Evolutionary conservation across 1,140 invertebrate genomes (phyloP).

Genomic region (Pomacea maculata): DNA sequence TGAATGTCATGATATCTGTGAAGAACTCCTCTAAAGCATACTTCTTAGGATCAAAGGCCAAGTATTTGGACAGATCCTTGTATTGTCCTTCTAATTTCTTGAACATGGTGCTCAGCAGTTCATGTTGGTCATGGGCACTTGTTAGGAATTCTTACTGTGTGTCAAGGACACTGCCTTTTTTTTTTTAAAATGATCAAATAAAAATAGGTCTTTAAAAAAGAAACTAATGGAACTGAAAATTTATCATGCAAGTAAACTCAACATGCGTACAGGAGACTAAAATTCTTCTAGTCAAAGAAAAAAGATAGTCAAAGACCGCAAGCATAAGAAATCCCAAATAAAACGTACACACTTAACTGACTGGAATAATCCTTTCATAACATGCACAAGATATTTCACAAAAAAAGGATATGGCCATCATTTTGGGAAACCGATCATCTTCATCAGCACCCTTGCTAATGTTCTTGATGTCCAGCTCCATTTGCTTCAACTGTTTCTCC

Average conservation of each 20-base stretch:
- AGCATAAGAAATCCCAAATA: too few species aligned
- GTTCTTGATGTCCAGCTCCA: constrained; percentile 89
- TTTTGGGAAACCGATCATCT: constrained; percentile 83
- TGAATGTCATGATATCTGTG: constrained; percentile 93
- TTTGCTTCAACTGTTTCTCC: constrained; percentile 83
- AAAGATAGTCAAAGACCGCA: not conserved
- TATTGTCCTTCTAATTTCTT: constrained; percentile 91
- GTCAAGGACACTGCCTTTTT: constrained; percentile 1
- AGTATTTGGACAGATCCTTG: constrained; percentile 87
- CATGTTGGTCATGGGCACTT: constrained; percentile 81
- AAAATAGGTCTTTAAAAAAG: too few species aligned
- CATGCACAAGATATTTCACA: not conserved
- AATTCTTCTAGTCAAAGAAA: not conserved
- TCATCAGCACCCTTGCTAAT: constrained; percentile 70
- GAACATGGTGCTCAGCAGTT: constrained; percentile 91
- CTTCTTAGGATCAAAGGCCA: constrained; percentile 91
- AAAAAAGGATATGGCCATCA: constrained; percentile 79
- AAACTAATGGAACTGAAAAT: not conserved
- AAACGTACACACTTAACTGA: too few species aligned
- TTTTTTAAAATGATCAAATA: too few species aligned
- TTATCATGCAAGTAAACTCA: not conserved
- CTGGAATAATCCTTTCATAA: not conserved
- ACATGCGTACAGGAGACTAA: not conserved
- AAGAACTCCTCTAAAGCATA: constrained; percentile 97
- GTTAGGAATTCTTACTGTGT: constrained; percentile 42